Evolutionary conservation across 53 echinoderm and acorn worm species (phyloP).

Genomic region (Paracentrotus lividus): DNA sequence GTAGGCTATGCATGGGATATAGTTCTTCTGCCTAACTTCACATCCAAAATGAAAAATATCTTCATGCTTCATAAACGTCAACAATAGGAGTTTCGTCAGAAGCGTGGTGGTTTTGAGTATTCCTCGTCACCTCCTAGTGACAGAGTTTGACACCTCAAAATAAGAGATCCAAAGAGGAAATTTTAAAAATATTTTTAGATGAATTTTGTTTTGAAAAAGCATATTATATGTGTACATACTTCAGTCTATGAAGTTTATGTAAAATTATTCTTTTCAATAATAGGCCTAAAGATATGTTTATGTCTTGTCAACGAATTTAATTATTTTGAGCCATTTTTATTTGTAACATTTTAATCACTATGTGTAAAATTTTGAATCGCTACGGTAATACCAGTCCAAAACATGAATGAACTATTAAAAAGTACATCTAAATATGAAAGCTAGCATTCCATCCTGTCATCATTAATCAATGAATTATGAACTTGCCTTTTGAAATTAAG

Average conservation of each 20-base stretch:
- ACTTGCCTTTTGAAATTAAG: not conserved
- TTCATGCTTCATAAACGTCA: conserved; percentile 1
- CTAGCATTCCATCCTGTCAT: not conserved
- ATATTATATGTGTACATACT: too few species aligned
- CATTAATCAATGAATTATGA: not conserved
- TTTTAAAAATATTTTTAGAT: not conserved
- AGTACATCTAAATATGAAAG: not conserved
- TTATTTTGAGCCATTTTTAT: too few species aligned
- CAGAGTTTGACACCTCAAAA: conserved; percentile 13
- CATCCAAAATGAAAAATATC: not conserved
- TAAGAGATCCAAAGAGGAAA: not conserved
- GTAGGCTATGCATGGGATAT: not conserved
- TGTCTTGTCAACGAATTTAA: too few species aligned
- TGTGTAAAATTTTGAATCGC: not conserved
- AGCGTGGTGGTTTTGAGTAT: not conserved
- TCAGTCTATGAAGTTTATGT: too few species aligned
- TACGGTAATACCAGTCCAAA: not conserved
- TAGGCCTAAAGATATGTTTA: too few species aligned
- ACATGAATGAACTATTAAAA: not conserved
- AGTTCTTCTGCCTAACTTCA: conserved; percentile 6
- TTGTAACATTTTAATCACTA: too few species aligned
- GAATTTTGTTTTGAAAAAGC: too few species aligned
- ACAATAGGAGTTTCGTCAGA: not conserved
- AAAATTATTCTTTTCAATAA: too few species aligned
- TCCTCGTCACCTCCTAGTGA: not conserved